A percentile compares a stretch with the other conserved stretches of the same genome.
Evolutionary conservation across 2,888 invertebrate genomes (phyloP).

Genomic region (Sminthurinus aureus): DNA sequence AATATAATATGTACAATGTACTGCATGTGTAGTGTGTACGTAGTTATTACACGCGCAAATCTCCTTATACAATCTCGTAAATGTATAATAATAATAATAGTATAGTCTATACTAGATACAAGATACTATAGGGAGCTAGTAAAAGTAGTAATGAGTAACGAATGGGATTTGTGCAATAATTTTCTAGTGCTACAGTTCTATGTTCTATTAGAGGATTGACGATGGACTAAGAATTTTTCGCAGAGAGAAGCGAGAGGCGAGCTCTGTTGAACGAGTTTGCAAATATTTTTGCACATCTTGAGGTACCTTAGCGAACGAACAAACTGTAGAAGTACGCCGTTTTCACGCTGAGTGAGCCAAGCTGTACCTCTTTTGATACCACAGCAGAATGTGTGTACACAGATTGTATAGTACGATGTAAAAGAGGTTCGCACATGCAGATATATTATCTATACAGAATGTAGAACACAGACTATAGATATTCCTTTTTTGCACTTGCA

Average conservation of each 20-base stretch:
- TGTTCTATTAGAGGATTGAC: no score
- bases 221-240: no score
- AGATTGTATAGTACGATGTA: no score
- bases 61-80: no score
- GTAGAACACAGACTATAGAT: neutral
- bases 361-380: neutral
- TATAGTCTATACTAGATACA: no score
- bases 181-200: no score
- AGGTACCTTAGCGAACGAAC: conserved; percentile 1
- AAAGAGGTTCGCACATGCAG: no score
- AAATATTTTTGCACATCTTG: conserved; percentile 35
- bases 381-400: neutral
- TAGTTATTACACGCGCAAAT: no score
- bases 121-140: neutral
- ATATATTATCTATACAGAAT: neutral
- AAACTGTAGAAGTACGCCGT: conserved; percentile 12
- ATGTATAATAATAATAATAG: no score
- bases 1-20: no score
- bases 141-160: no score
- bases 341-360: conserved; percentile 23
- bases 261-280: conserved; percentile 31
- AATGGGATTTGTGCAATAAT: neutral
- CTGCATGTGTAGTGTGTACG: no score
- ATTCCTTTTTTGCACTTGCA: neutral
- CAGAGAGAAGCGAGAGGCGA: conserved; percentile 10